A percentile compares a stretch with the other conserved stretches of the same genome.
phyloP scores from a whole-genome alignment of 1,140 invertebrate genomes.

The Heliconius hermathena region DNA sequence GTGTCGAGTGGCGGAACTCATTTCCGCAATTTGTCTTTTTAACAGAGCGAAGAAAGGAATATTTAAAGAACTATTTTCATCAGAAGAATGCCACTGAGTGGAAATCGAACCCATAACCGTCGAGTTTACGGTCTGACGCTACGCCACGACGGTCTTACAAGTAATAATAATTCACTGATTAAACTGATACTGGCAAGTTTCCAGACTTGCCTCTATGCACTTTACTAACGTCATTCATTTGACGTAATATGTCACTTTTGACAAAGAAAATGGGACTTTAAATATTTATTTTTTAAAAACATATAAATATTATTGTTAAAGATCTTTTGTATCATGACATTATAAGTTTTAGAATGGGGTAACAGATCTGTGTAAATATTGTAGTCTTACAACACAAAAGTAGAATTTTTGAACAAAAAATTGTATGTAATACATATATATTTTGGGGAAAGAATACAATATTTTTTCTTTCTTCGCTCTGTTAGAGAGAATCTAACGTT shows the following conservation, averaged over 20 bases:
- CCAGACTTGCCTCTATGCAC: not conserved
- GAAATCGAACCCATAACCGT: not conserved
- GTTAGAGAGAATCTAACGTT: too few species aligned
- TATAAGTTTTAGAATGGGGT: not conserved
- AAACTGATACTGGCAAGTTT: not conserved
- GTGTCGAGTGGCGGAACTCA: too few species aligned
- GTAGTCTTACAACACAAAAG: too few species aligned
- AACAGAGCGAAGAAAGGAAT: not conserved
- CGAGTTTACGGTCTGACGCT: not conserved
- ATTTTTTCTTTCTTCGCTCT: too few species aligned
- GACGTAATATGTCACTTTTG: slow-evolving; percentile 4
- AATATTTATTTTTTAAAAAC: not conserved
- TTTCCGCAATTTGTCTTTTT: too few species aligned
- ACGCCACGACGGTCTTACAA: not conserved
- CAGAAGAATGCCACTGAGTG: not conserved
- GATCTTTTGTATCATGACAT: not conserved
- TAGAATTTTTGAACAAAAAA: too few species aligned
- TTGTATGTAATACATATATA: too few species aligned
- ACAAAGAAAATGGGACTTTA: slow-evolving; percentile 1
- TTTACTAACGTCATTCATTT: slow-evolving; percentile 7
- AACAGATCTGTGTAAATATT: too few species aligned
- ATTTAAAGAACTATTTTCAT: not conserved
- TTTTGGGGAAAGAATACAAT: too few species aligned
- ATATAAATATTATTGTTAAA: not conserved
- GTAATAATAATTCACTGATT: not conserved